A percentile compares a stretch with the other conserved stretches of the same genome.
These are phyloP conservation scores for Numida meleagris DNA, from an alignment of 2,113 vertebrate genomes.

Conservation along the genomic window DNA sequence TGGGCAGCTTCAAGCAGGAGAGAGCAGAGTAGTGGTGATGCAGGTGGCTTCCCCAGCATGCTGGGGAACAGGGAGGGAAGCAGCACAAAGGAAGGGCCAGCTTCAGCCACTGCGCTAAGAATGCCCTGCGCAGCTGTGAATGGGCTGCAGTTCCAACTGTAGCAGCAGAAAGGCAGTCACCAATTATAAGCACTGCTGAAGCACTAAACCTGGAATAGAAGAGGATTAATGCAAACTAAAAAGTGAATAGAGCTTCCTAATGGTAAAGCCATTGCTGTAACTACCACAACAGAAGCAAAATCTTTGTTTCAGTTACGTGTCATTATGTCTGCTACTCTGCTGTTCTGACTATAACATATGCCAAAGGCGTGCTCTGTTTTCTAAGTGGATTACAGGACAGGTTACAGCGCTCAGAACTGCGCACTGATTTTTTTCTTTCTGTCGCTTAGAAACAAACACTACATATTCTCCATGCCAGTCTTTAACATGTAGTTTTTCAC, in stretches of 20 bases:
- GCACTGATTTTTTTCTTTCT: neutral
- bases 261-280: neutral
- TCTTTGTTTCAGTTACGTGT: neutral
- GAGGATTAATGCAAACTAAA: neutral
- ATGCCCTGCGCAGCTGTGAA: rapidly evolving
- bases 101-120: neutral
- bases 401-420: neutral
- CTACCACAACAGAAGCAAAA: neutral
- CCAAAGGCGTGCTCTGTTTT: neutral
- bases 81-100: neutral
- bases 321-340: neutral
- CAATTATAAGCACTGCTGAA: neutral
- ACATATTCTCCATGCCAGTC: neutral
- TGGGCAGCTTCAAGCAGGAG: neutral
- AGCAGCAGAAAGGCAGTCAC: neutral
- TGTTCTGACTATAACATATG: neutral
- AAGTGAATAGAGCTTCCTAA: neutral
- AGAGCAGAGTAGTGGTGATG: neutral
- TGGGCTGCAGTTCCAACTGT: neutral
- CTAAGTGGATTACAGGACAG: neutral
- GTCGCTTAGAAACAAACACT: neutral
- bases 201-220: neutral
- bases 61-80: neutral
- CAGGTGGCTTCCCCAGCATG: neutral
- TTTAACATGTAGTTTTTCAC: neutral